A percentile compares a stretch with the other conserved stretches of the same genome.
Conservation (phyloP, 1,140 invertebrate genomes). For the Choristoneura fumiferana region DNA sequence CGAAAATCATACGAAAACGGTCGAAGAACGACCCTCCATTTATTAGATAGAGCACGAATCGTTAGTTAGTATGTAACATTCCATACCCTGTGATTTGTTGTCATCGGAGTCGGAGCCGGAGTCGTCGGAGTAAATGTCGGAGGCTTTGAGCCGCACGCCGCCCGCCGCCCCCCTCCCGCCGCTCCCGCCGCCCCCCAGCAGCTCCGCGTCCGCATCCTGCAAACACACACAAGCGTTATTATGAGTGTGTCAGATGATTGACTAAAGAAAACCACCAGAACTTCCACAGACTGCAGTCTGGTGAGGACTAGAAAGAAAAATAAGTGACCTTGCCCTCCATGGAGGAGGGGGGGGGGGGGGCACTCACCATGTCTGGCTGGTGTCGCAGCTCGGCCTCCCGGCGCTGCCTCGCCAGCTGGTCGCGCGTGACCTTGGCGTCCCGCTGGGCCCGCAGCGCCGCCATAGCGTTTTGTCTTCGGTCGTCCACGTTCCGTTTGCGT, state of each 20-base stretch:
- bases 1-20: no score
- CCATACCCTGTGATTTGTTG: slow-evolving; percentile 71
- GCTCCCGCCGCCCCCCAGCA: slow-evolving; percentile 67
- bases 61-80: no score
- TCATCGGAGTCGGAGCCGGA: slow-evolving; percentile 90
- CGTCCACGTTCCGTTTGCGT: slow-evolving; percentile 93
- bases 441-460: slow-evolving; percentile 92
- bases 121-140: slow-evolving; percentile 97
- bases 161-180: slow-evolving; percentile 68
- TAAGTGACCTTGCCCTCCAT: no score
- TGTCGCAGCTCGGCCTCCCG: slow-evolving; percentile 43
- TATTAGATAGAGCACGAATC: no score
- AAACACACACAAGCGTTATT: slow-evolving; percentile 17
- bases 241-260: no score
- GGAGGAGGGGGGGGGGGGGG: no score
- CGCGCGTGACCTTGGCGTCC: slow-evolving; percentile 83
- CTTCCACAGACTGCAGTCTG: no score
- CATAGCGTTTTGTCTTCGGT: slow-evolving; percentile 95
- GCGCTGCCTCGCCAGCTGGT: slow-evolving; percentile 55
- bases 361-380: slow-evolving; percentile 45
- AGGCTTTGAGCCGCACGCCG: slow-evolving; percentile 89
- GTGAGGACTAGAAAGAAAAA: no score
- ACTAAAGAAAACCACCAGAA: no score
- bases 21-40: no score
- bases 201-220: slow-evolving; percentile 79